These are phyloP conservation scores for Crax fasciolata DNA, from an alignment of 2,797 vertebrate genomes.

Conservation along the genomic window DNA sequence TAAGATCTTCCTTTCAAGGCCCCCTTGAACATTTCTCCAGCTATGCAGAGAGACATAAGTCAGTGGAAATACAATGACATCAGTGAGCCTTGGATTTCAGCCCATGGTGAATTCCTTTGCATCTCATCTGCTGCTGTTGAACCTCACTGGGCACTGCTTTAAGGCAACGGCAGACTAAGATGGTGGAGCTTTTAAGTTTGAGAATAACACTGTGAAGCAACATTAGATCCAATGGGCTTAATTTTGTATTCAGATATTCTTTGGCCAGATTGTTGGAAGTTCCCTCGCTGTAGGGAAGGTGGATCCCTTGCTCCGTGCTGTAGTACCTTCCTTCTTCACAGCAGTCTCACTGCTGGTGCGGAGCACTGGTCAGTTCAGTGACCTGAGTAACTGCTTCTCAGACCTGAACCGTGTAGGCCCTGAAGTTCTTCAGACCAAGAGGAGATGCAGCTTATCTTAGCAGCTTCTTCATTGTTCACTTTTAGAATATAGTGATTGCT, in stretches of 20 bases:
- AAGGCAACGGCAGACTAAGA: neutral
- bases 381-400: neutral
- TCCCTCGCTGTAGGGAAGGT: neutral
- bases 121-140: neutral
- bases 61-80: neutral
- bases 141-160: rapidly evolving
- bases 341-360: neutral
- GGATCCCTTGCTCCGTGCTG: neutral
- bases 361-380: neutral
- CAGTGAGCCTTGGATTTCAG: neutral
- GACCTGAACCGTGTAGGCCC: neutral
- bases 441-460: neutral
- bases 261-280: neutral
- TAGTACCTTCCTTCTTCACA: neutral
- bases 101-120: neutral
- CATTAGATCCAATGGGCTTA: neutral
- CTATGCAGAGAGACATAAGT: neutral
- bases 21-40: neutral
- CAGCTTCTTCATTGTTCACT: neutral
- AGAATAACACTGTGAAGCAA: neutral
- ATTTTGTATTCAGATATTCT: neutral
- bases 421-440: neutral
- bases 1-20: neutral
- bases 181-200: neutral
- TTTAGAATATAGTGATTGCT: neutral